Percentiles rank a stretch among this genome's conserved stretches.
Conservation (phyloP, 2,113 vertebrate genomes). For the Dipodomys spectabilis region DNA sequence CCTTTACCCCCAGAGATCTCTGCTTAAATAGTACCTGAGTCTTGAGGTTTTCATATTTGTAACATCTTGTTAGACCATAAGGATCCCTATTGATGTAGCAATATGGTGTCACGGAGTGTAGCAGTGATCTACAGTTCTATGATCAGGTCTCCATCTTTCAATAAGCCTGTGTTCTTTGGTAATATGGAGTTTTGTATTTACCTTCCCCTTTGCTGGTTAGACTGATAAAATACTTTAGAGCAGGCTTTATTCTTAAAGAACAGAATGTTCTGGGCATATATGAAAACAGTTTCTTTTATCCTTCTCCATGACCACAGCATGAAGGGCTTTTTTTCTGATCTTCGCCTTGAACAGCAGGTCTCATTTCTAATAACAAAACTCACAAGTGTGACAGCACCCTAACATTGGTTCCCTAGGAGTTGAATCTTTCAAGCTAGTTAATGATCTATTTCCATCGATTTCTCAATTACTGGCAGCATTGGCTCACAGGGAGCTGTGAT, state of each 20-base stretch:
- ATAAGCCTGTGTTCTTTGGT: not conserved
- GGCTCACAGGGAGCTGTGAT: too few species aligned
- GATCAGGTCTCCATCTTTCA: not conserved
- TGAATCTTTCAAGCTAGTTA: not conserved
- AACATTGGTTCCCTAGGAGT: not conserved
- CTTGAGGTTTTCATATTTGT: not conserved
- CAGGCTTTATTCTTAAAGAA: not conserved
- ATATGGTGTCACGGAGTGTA: not conserved
- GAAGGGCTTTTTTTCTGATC: not conserved
- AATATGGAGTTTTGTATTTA: not conserved
- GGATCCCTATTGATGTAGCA: not conserved
- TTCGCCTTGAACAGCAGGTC: not conserved
- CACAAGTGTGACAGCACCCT: not conserved
- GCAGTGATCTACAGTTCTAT: not conserved
- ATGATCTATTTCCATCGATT: not conserved
- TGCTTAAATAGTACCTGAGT: not conserved
- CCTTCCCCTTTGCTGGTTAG: not conserved
- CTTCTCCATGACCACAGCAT: not conserved
- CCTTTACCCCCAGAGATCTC: not conserved
- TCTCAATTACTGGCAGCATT: not conserved
- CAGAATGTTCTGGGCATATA: not conserved
- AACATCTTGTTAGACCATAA: not conserved
- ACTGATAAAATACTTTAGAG: not conserved
- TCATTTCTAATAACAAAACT: not conserved
- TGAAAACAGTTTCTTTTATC: not conserved